Conservation (phyloP, 2,888 invertebrate species). For the Acleris sparsana region DNA sequence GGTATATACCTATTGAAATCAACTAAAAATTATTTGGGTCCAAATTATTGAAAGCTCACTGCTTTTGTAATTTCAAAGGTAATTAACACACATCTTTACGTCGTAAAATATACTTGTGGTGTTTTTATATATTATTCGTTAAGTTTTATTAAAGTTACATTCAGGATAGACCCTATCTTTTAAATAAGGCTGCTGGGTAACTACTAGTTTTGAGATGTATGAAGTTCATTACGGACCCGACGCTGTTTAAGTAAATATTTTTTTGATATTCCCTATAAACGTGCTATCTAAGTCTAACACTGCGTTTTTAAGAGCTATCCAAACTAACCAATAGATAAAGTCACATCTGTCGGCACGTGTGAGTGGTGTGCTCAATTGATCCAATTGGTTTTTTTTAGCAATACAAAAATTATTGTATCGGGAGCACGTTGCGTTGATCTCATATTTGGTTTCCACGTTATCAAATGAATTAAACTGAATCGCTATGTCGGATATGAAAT, state of each 20-base stretch:
- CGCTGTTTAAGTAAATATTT: conserved; percentile 11
- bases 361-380: conserved; percentile 31
- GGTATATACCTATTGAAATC: too few relatives aligned
- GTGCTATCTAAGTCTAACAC: neutral
- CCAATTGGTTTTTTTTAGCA: conserved; percentile 29
- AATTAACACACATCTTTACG: too few relatives aligned
- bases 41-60: too few relatives aligned
- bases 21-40: too few relatives aligned
- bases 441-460: conserved; percentile 24
- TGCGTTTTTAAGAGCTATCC: neutral
- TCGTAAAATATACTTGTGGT: too few relatives aligned
- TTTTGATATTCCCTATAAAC: too few relatives aligned
- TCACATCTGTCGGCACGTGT: conserved; percentile 28
- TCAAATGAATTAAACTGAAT: conserved; percentile 29
- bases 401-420: conserved; percentile 19
- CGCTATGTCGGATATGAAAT: conserved; percentile 90
- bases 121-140: too few relatives aligned
- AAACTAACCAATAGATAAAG: neutral
- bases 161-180: too few relatives aligned
- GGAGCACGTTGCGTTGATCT: conserved; percentile 16
- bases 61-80: too few relatives aligned
- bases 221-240: conserved; percentile 10
- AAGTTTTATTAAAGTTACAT: too few relatives aligned
- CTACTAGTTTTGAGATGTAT: too few relatives aligned
- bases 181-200: too few relatives aligned